Evolutionary conservation across 1,140 invertebrate species (phyloP).

Genomic region (Nephila pilipes): DNA sequence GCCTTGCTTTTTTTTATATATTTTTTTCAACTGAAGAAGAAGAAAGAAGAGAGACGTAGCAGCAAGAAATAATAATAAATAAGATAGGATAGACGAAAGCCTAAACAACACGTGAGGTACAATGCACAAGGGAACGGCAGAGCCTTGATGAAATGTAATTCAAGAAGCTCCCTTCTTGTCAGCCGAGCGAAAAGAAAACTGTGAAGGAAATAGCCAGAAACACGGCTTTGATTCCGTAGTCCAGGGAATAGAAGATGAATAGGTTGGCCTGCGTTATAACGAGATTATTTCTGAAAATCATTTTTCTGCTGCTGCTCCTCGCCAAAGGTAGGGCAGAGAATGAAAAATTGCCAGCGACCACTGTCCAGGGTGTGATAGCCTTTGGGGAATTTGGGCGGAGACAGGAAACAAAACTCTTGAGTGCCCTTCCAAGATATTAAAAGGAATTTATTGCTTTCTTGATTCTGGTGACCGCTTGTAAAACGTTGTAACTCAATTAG

Average conservation of each 20-base stretch:
- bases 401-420: constrained; percentile 52
- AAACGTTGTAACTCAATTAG: neutral
- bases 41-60: neutral
- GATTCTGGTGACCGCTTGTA: neutral
- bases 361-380: neutral
- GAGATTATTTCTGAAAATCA: constrained; percentile 72
- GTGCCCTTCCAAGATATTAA: constrained; percentile 39
- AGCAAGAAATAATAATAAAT: constrained; percentile 56
- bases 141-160: constrained; percentile 71
- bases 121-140: constrained; percentile 47
- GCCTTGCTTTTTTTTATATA: neutral
- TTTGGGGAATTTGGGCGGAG: constrained; percentile 1
- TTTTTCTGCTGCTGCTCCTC: constrained; percentile 24
- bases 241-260: constrained; percentile 70
- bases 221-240: constrained; percentile 71
- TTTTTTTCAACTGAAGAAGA: neutral
- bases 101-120: constrained; percentile 69
- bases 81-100: neutral
- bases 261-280: constrained; percentile 57
- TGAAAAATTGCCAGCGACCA: constrained; percentile 49
- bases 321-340: constrained; percentile 25
- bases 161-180: constrained; percentile 51
- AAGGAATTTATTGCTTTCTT: constrained; percentile 44
- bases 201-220: constrained; percentile 62
- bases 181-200: constrained; percentile 3